Evolutionary conservation across 2,797 vertebrate genomes (phyloP).

Genomic region (Macrochelys suwanniensis): DNA sequence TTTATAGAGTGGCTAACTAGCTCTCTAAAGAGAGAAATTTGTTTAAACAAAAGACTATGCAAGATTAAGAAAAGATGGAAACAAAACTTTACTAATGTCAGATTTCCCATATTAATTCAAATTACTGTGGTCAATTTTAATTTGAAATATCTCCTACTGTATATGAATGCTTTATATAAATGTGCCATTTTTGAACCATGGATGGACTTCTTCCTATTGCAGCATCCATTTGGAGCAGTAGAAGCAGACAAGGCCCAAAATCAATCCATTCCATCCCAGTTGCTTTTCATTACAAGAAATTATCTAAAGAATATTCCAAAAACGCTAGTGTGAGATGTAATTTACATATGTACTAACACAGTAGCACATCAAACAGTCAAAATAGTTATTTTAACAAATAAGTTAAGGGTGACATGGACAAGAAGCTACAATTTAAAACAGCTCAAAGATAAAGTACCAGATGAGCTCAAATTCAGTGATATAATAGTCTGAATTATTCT

Average conservation of each 20-base stretch:
- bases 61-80: neutral
- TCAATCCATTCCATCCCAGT: neutral
- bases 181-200: neutral
- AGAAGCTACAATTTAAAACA: conserved; percentile 7
- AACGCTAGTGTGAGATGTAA: neutral
- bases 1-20: neutral
- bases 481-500: neutral
- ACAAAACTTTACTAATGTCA: neutral
- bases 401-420: neutral
- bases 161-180: neutral
- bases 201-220: neutral
- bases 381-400: neutral
- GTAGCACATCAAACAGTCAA: neutral
- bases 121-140: neutral
- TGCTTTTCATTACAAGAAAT: neutral
- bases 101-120: neutral
- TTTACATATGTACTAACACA: neutral
- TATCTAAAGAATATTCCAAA: neutral
- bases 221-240: neutral
- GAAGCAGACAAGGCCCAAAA: neutral
- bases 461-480: neutral
- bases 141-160: neutral
- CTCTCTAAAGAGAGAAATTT: neutral
- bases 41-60: neutral
- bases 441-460: neutral